phyloP scores from a whole-genome alignment of 2,888 invertebrate species.

The Scaptomyza parva region DNA sequence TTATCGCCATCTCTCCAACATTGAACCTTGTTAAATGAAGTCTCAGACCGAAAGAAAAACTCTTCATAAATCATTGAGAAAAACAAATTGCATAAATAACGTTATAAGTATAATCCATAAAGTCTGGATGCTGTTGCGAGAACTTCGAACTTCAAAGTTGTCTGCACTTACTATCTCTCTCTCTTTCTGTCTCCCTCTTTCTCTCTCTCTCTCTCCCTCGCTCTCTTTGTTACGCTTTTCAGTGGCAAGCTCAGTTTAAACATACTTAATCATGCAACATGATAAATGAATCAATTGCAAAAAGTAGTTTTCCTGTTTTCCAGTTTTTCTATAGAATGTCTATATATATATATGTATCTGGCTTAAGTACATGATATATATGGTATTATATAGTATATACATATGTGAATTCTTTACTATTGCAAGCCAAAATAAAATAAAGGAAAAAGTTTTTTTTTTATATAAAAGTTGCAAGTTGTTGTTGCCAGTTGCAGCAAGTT shows the following conservation, averaged over 20 bases:
- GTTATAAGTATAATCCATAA: background rate
- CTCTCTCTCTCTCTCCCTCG: too few species aligned
- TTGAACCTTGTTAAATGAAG: too few species aligned
- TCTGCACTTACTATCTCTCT: too few species aligned
- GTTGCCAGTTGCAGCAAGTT: too few species aligned
- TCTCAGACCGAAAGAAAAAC: too few species aligned
- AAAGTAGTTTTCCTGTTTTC: too few species aligned
- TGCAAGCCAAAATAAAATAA: background rate
- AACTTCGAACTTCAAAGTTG: too few species aligned
- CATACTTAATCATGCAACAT: slow-evolving; percentile 12
- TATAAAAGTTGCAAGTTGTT: slow-evolving; percentile 27
- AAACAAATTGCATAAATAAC: slow-evolving; percentile 5
- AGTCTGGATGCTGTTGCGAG: background rate
- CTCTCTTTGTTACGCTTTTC: too few species aligned
- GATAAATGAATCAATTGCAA: slow-evolving; percentile 29
- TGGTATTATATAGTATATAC: background rate
- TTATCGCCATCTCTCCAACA: too few species aligned
- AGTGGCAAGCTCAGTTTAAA: background rate
- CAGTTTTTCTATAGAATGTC: slow-evolving; percentile 2
- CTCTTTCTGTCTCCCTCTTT: too few species aligned
- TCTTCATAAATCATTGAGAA: background rate
- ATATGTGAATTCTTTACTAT: background rate
- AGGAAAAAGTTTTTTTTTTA: slow-evolving; percentile 4
- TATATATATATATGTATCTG: background rate
- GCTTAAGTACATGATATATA: background rate